These are phyloP conservation scores for Coregonus suidteri DNA, from an alignment of 2,797 vertebrate species.

Conservation along the genomic window DNA sequence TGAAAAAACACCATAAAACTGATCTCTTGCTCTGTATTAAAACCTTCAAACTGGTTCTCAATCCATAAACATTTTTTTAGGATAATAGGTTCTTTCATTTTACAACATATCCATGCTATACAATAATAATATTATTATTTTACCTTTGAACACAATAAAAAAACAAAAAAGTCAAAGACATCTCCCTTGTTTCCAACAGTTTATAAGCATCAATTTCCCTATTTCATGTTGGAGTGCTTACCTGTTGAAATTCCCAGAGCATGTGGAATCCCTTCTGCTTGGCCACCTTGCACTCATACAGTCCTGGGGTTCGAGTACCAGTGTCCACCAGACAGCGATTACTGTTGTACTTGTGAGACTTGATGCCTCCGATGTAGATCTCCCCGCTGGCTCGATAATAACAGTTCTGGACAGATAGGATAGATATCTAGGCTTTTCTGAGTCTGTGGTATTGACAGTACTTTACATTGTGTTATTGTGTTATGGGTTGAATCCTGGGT, in stretches of 20 bases:
- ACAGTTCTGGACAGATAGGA: constrained; percentile 52
- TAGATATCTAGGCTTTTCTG: not conserved
- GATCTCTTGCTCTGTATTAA: too few species aligned
- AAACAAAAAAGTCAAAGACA: not conserved
- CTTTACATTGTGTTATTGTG: not conserved
- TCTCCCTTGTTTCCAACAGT: not conserved
- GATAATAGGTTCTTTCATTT: too few species aligned
- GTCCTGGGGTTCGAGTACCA: constrained; percentile 42
- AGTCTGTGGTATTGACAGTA: not conserved
- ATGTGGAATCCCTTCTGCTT: constrained; percentile 55
- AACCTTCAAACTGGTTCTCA: too few species aligned
- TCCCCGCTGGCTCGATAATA: constrained; percentile 58
- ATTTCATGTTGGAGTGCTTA: constrained; percentile 25
- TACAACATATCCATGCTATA: too few species aligned
- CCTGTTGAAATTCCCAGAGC: constrained; percentile 75
- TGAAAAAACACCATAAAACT: too few species aligned
- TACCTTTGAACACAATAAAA: too few species aligned
- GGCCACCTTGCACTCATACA: constrained; percentile 59
- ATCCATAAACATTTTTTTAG: too few species aligned
- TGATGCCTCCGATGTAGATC: constrained; percentile 66
- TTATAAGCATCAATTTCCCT: not conserved
- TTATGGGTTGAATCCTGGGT: not conserved
- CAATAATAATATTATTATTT: too few species aligned
- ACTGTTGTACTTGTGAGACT: constrained; percentile 66
- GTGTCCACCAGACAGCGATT: constrained; percentile 72